Percentiles rank a stretch among this genome's conserved stretches.
phyloP scores from a whole-genome alignment of 2,113 vertebrate species.

The Alligator mississippiensis region DNA sequence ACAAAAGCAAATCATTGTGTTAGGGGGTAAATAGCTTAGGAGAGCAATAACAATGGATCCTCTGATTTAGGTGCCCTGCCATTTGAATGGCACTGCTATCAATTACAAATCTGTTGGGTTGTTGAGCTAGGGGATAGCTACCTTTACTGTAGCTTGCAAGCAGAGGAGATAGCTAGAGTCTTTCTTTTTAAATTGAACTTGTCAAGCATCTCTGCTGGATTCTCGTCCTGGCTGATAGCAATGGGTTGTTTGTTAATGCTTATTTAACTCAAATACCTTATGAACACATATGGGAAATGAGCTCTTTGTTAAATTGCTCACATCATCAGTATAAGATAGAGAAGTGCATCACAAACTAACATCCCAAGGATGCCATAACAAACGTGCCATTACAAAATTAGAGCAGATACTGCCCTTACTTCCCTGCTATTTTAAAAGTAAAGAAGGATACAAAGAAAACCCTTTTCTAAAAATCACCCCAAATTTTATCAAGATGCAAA shows the following conservation, averaged over 20 bases:
- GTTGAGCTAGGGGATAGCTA: background rate
- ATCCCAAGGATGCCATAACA: too few relatives aligned
- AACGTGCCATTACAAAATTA: background rate
- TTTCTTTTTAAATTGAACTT: background rate
- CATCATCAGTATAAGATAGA: background rate
- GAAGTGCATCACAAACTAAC: too few relatives aligned
- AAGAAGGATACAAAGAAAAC: background rate
- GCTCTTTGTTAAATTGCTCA: background rate
- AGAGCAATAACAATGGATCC: background rate
- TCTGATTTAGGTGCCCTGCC: background rate
- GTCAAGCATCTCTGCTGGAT: background rate
- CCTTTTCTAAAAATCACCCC: background rate
- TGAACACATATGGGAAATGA: background rate
- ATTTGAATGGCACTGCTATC: background rate
- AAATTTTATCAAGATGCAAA: background rate
- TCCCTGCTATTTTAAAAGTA: background rate
- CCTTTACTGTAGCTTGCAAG: background rate
- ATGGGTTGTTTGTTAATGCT: background rate
- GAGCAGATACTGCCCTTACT: background rate
- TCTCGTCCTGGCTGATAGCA: too few relatives aligned
- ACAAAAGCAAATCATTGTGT: background rate
- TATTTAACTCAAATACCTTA: background rate
- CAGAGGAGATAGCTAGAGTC: background rate
- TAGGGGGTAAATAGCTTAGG: background rate
- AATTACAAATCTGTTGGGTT: background rate